Evolutionary conservation across 2,888 invertebrate genomes (phyloP).

Genomic region (Lepidochrysops patricia): DNA sequence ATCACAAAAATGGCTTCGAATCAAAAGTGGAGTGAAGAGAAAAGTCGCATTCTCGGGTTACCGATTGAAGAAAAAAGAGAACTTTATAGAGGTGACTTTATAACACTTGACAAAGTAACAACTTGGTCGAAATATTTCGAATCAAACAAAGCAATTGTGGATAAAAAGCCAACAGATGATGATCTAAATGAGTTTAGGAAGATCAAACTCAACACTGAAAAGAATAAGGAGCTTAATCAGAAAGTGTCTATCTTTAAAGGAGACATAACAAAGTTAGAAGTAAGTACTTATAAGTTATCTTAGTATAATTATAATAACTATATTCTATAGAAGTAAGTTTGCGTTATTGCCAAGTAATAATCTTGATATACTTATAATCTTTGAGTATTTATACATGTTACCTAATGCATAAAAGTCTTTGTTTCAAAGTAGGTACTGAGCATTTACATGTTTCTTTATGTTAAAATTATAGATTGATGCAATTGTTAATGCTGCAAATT

Average conservation of each 20-base stretch:
- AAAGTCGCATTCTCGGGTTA: slow-evolving; percentile 69
- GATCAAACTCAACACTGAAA: slow-evolving; percentile 39
- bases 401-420: too few relatives aligned
- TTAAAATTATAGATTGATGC: slow-evolving; percentile 78
- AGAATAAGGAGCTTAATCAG: slow-evolving; percentile 63
- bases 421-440: background rate
- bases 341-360: too few relatives aligned
- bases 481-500: slow-evolving; percentile 94
- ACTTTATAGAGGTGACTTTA: slow-evolving; percentile 55
- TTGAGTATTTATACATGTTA: too few relatives aligned
- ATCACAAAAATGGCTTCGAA: slow-evolving; percentile 54
- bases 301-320: too few relatives aligned
- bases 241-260: slow-evolving; percentile 82
- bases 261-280: slow-evolving; percentile 88
- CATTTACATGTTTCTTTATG: background rate
- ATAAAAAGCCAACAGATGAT: slow-evolving; percentile 49
- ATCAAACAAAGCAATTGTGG: slow-evolving; percentile 43
- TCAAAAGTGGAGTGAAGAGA: slow-evolving; percentile 62
- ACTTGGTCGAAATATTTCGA: slow-evolving; percentile 73
- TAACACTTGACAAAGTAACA: slow-evolving; percentile 58
- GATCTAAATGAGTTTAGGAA: slow-evolving; percentile 48
- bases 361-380: too few relatives aligned
- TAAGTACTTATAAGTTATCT: too few relatives aligned
- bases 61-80: slow-evolving; percentile 69
- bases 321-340: slow-evolving; percentile 76